Conservation (phyloP, 2,113 vertebrate species). For the Xenus cinereus region DNA sequence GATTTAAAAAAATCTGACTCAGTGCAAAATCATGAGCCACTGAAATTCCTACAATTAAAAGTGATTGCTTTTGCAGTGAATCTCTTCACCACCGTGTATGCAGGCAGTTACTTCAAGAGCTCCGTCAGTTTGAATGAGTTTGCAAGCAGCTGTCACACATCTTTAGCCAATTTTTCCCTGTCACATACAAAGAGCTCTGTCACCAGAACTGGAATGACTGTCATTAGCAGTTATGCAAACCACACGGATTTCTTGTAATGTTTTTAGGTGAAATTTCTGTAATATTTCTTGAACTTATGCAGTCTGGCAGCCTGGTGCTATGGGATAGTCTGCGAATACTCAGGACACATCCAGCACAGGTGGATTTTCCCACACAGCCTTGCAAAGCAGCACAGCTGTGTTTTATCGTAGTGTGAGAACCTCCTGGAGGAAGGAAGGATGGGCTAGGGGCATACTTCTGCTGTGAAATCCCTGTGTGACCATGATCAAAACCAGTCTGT, state of each 20-base stretch:
- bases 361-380: background rate
- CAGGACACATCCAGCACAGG: background rate
- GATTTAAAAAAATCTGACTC: background rate
- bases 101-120: background rate
- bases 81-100: background rate
- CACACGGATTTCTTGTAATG: background rate
- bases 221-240: background rate
- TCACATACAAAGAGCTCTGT: background rate
- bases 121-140: conserved; percentile 18
- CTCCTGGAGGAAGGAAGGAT: background rate
- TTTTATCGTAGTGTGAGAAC: background rate
- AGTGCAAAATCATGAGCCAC: background rate
- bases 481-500: background rate
- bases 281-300: background rate
- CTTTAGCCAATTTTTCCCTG: conserved; percentile 22
- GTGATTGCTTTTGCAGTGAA: background rate
- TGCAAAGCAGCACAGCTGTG: background rate
- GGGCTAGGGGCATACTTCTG: background rate
- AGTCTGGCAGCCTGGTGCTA: background rate
- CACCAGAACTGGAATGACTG: background rate
- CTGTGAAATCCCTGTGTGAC: background rate
- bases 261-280: background rate
- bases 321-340: background rate
- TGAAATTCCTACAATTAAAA: conserved; percentile 4
- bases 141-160: conserved; percentile 8